Evolutionary conservation across 2,888 invertebrate species (phyloP), one percentile per base, ranked within the genome.

Genomic region (Platycheirus rosarum): DNA sequence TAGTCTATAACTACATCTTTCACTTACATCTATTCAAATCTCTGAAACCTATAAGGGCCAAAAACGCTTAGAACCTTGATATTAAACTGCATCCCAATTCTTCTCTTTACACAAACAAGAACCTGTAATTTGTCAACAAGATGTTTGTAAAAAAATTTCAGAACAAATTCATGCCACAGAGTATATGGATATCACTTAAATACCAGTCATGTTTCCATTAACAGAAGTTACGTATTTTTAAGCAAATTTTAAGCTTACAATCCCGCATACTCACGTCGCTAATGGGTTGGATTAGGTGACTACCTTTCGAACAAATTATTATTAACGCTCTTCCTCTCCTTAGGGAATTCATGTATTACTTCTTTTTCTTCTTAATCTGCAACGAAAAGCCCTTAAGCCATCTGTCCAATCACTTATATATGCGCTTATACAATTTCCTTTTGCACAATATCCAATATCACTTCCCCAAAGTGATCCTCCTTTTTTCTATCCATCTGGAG

Each of bases 381-480:
- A 29, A 16, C n/a, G 29, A 57, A n/a, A 32, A 18, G 48, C 46
- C 57, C 13, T 14, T 14, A 37, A 42, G 60, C 76, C 76, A 69
- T 70, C 76, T 77, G 70, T 46, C 55, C 53, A 29, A 35, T 35
- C 62, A 63, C 51, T 75, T 63, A 62, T 60, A n/a, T 60, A n/a
- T 62, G 60, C 68, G 1, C 62, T 53, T 16, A 63, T 55, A 60
- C 29, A 60, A 69, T 75, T 62, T 63, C 53, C 55, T 63, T 65
- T 71, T 57, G 53, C 65, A 57, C 65, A 37, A 77, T 71, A 71
- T 71, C 65, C 71, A 70, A 77, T 77, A 77, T 71, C 77, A 77
- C 57, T 71, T 71, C 42, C 40, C 40, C 48, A 69, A 60, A 62
- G 53, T 55, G 51, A 55, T 55, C 65, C 29, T 60, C 57, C 66